phyloP scores from a whole-genome alignment of 1,140 invertebrate species.

The Dysdera silvatica region DNA sequence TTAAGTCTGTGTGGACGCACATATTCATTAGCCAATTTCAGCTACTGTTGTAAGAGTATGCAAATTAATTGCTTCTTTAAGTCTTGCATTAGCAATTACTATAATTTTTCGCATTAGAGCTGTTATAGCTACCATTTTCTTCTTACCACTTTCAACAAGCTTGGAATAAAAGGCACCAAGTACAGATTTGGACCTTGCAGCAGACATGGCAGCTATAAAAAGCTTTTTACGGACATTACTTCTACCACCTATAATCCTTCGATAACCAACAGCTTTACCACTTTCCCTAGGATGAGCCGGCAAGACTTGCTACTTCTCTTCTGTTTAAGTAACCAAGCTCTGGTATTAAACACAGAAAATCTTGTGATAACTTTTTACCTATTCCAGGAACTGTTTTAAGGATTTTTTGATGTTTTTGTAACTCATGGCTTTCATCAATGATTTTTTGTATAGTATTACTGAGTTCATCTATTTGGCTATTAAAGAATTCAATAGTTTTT shows the following conservation, averaged over 20 bases:
- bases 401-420: constrained; percentile 16
- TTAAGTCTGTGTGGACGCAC: not conserved
- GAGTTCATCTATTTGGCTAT: constrained; percentile 5
- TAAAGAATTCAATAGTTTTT: constrained; percentile 2
- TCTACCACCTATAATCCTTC: constrained; percentile 10
- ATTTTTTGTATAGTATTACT: constrained; percentile 6
- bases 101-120: constrained; percentile 19
- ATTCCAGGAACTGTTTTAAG: constrained; percentile 17
- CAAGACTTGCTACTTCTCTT: constrained; percentile 17
- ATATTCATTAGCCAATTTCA: not conserved
- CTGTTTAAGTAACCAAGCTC: constrained; percentile 16
- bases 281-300: constrained; percentile 7
- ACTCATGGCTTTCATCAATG: constrained; percentile 12
- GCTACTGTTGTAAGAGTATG: not conserved
- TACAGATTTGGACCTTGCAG: constrained; percentile 16
- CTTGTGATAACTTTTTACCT: constrained; percentile 8
- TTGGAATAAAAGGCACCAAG: constrained; percentile 19
- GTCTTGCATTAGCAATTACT: constrained; percentile 18
- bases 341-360: constrained; percentile 10
- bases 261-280: constrained; percentile 18
- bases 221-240: constrained; percentile 12
- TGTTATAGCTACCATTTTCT: constrained; percentile 22
- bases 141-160: constrained; percentile 20
- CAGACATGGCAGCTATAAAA: constrained; percentile 14
- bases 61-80: constrained; percentile 11